phyloP scores from a whole-genome alignment of 2,113 vertebrate genomes.

The Blennius ocellaris region DNA sequence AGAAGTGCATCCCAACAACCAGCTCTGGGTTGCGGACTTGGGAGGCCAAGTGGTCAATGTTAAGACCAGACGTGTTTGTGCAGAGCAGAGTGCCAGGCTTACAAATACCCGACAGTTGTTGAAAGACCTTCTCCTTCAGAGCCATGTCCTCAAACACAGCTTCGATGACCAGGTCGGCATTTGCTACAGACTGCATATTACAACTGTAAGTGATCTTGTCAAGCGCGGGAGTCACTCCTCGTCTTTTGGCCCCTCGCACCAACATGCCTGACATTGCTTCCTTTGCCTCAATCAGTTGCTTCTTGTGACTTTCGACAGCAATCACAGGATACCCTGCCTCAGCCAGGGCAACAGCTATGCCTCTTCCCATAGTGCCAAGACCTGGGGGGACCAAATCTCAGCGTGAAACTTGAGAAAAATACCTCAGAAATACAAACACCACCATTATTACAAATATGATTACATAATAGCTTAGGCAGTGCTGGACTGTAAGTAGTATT shows the following conservation, averaged over 20 bases:
- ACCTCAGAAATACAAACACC: conserved; percentile 1
- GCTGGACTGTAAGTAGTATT: conserved; percentile 10
- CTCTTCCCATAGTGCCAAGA: conserved; percentile 94
- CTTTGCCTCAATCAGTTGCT: conserved; percentile 83
- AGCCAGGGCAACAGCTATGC: conserved; percentile 87
- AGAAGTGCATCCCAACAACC: conserved; percentile 95
- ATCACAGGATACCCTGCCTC: conserved; percentile 88
- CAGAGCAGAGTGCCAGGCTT: conserved; percentile 86
- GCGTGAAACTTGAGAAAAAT: no score
- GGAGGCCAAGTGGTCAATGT: conserved; percentile 89
- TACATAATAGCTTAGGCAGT: background rate
- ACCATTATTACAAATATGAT: background rate
- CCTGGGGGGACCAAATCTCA: conserved; percentile 76
- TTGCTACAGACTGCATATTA: conserved; percentile 75
- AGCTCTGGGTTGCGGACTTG: conserved; percentile 82
- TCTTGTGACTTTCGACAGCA: conserved; percentile 87
- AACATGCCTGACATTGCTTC: conserved; percentile 81
- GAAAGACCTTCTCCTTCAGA: conserved; percentile 89
- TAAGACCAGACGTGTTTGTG: conserved; percentile 90
- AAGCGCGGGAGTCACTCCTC: conserved; percentile 48
- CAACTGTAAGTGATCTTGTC: conserved; percentile 80
- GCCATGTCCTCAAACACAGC: conserved; percentile 93
- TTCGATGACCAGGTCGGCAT: conserved; percentile 91
- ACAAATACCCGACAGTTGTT: conserved; percentile 85
- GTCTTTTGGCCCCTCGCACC: conserved; percentile 83